A percentile compares a stretch with the other conserved stretches of the same genome.
These are phyloP conservation scores for Chaetogeoica ovagalla DNA, from an alignment of 2,888 invertebrate genomes.

Conservation along the genomic window DNA sequence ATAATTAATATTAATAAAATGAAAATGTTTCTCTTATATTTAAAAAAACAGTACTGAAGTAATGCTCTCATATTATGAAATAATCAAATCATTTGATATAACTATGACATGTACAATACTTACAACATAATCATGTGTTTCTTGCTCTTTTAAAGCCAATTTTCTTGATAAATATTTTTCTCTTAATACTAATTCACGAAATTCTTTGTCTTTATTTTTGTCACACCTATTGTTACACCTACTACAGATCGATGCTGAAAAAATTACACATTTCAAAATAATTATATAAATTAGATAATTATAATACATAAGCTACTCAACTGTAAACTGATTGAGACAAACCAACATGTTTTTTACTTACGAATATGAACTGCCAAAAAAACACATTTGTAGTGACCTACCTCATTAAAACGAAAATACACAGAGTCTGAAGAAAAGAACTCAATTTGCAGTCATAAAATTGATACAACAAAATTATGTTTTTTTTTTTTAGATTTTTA, in stretches of 20 bases:
- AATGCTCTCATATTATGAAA: background rate
- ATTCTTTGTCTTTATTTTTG: constrained; percentile 38
- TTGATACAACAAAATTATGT: constrained; percentile 5
- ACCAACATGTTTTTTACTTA: constrained; percentile 44
- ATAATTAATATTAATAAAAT: no score
- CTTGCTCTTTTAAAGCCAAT: constrained; percentile 93
- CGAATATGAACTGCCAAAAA: constrained; percentile 40
- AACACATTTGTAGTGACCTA: constrained; percentile 41
- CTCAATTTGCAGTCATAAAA: constrained; percentile 42
- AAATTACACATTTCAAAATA: constrained; percentile 19
- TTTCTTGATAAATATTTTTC: constrained; percentile 91
- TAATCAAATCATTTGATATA: constrained; percentile 2
- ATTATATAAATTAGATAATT: constrained; percentile 1
- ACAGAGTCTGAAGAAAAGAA: constrained; percentile 37
- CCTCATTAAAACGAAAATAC: constrained; percentile 40
- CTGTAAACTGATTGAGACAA: constrained; percentile 20
- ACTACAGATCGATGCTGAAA: constrained; percentile 47
- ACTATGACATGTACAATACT: constrained; percentile 60
- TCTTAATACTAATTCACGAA: constrained; percentile 62
- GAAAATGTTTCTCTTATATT: no score
- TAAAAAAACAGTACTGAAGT: background rate
- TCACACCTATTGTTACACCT: constrained; percentile 48
- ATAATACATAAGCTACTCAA: constrained; percentile 2
- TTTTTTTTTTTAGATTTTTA: constrained; percentile 14
- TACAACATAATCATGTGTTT: constrained; percentile 94